Evolutionary conservation across 1,140 invertebrate genomes (phyloP), one percentile per base, ranked within the genome.

Genomic region (Drosophila seguyi): DNA sequence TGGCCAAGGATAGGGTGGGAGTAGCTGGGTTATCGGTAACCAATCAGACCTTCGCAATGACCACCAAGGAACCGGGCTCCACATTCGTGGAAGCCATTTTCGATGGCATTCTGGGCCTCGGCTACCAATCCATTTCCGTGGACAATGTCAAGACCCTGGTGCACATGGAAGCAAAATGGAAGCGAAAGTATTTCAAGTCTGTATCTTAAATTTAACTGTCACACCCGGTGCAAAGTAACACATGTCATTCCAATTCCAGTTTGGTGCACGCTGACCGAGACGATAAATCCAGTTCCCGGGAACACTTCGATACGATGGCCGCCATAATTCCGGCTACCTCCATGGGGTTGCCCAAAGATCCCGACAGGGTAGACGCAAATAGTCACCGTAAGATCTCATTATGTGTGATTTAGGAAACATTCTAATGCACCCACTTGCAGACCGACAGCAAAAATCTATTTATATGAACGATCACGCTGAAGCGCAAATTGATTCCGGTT

Each of bases 21-120:
- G 16, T 82, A 80, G 97, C 95, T 69, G 95, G 94, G 47, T 62
- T 97, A 7, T 75, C 93, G 31, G 94, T 98, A 14, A 92, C 94
- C 66, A 93, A 94, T 69, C 98, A 99, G 94, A 97, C 97, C 16
- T 99, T 99, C 94, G 99, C 97, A 14, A 98, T 99, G 94, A 98
- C 98, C 1, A 93, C 97, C 10, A 96, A 95, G 83, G 98, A 99
- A 93, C 98, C 99, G 59, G 96, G 96, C 45, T 91, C 96, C 31
- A 94, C 95, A n/a, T 99, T 99, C 93, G 95, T 98, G 5, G 96
- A 97, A 69, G 97, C 97, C 56, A 98, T 98, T 93, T 99, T 99
- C 93, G 99, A 99, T 93, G 99, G 99, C 65, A 98, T 99, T 84
- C 94, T 99, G 31, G 98, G 98, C 68, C 95, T 99, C 95, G 98